These are phyloP conservation scores for Macrophya alboannulata DNA, from an alignment of 2,888 invertebrate species.

Conservation along the genomic window DNA sequence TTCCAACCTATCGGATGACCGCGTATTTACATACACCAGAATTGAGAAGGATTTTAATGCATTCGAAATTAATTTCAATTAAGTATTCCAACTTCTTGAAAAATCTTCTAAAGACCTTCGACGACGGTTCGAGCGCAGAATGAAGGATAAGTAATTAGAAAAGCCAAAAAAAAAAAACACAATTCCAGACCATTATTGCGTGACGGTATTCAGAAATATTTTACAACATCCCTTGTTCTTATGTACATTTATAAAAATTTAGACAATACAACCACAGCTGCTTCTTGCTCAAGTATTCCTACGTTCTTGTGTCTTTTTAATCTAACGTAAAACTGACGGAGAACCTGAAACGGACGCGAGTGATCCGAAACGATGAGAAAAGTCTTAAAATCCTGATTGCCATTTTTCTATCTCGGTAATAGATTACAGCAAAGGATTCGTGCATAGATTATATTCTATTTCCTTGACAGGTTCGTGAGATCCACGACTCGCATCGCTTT, in stretches of 20 bases:
- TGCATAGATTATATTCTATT: not conserved
- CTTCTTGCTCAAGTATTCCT: not conserved
- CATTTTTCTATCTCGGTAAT: not conserved
- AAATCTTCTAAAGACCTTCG: not conserved
- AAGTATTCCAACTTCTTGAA: not conserved
- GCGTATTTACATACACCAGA: conserved; percentile 16
- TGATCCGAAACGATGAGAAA: not conserved
- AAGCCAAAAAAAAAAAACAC: not conserved
- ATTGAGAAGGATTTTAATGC: not conserved
- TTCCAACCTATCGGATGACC: conserved; percentile 6
- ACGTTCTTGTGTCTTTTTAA: not conserved
- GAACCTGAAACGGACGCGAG: not conserved
- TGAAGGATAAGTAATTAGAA: not conserved
- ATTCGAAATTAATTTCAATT: not conserved
- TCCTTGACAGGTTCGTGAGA: not conserved
- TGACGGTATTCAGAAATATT: not conserved
- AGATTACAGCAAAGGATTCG: not conserved
- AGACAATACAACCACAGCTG: not conserved
- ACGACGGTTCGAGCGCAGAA: not conserved
- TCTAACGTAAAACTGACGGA: not conserved
- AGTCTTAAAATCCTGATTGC: not conserved
- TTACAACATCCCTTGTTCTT: not conserved
- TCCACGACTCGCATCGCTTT: not conserved
- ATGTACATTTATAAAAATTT: not conserved
- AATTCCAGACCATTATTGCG: not conserved